Base-by-base conservation (phyloP, 53 echinoderm and acorn worm genomes). In the Apostichopus leukothele region DNA sequence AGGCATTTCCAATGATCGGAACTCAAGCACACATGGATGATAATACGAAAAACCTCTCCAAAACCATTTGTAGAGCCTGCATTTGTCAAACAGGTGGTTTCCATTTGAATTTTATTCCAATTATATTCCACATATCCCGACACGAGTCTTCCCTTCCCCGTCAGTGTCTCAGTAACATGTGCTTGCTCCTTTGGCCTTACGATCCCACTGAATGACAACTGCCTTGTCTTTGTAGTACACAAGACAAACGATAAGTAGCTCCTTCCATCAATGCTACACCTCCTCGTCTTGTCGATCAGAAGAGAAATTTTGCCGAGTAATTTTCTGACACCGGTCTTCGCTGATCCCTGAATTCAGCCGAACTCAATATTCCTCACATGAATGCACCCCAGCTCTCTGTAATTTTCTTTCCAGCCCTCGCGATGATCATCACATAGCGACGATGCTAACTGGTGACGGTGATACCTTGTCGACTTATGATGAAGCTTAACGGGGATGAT, bases 71-170 rank as follows among this genome's bases (percentile, higher is more conserved):
- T 50, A 11, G 55, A 81, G 59, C 11, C 22, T 81, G 20, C 4
- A 22, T 55, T 19, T 81, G 81, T 21, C 59, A 81, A 22, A 81
- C 18, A 81, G 10, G 20, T 22, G n/a, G 23, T 18, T 55, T 81
- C 81, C 81, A 81, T 81, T 81, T 57, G 81, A 81, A 81, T 22
- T 25, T 54, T 81, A 81, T 81, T 81, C 81, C 81, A 81, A 81
- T 81, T 81, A 81, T 81, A 81, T 81, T 81, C 81, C 81, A 81
- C 54, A 59, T 54, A 20, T 59, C 52, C 13, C 55, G 50, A 39
- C 39, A 0, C 57, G 10, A 57, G 57, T 57, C 57, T 39, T 39
- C 39, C 39, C 57, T 4, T 57, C 57, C 57, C 6, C 1, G 57
- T 57, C 57, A 57, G 57, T 57, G 10, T 57, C 57, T 7, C 57